A percentile compares a stretch with the other conserved stretches of the same genome.
Evolutionary conservation across 1,140 invertebrate species (phyloP).

Genomic region (Asbolus verrucosus): DNA sequence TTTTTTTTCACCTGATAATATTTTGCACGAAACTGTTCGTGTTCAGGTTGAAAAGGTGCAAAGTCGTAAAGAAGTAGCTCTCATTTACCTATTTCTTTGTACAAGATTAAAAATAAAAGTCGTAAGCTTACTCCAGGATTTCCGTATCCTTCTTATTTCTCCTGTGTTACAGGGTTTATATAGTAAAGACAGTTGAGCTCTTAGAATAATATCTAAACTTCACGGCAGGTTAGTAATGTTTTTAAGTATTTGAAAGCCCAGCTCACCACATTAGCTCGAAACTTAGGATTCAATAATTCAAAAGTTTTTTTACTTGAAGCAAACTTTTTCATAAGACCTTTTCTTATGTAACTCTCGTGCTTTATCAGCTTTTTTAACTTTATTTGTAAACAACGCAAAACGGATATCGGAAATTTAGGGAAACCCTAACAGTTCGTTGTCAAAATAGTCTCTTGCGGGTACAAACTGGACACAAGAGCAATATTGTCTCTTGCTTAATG

Average conservation of each 20-base stretch:
- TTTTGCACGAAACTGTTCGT: too few relatives aligned
- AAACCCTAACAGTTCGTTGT: slow-evolving; percentile 1
- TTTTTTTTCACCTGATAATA: too few relatives aligned
- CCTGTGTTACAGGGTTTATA: neutral
- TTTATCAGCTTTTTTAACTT: slow-evolving; percentile 34
- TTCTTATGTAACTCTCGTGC: slow-evolving; percentile 24
- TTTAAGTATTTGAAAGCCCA: slow-evolving; percentile 29
- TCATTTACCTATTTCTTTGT: neutral
- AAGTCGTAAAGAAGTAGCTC: too few relatives aligned
- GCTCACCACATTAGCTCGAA: slow-evolving; percentile 24
- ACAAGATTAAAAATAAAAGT: neutral
- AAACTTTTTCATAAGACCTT: slow-evolving; percentile 28
- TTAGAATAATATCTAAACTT: slow-evolving; percentile 21
- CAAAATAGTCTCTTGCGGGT: neutral
- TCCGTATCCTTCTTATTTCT: neutral
- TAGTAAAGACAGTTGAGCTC: neutral
- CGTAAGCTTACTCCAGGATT: neutral
- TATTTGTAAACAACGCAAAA: slow-evolving; percentile 25
- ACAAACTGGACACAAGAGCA: slow-evolving; percentile 26
- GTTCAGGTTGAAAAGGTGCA: too few relatives aligned
- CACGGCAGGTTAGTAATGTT: slow-evolving; percentile 14
- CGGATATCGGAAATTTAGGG: slow-evolving; percentile 22
- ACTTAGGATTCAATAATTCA: slow-evolving; percentile 38
- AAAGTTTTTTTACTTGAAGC: slow-evolving; percentile 28
- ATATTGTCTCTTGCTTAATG: slow-evolving; percentile 20